Percentiles rank a stretch among this genome's conserved stretches.
These are phyloP conservation scores for Chrysolina americana DNA, from an alignment of 2,888 invertebrate genomes.

Conservation along the genomic window DNA sequence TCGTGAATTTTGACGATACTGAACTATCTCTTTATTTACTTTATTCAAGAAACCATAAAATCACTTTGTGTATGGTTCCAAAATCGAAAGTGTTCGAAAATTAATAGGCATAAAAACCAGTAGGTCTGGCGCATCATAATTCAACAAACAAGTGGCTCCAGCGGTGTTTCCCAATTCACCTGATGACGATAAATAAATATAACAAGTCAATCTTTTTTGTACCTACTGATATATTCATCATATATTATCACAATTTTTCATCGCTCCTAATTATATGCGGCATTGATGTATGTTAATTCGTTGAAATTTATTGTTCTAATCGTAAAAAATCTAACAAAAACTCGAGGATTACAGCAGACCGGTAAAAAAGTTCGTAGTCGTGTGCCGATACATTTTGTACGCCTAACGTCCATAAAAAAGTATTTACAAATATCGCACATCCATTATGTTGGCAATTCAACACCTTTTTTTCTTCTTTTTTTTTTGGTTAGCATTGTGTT, in stretches of 20 bases:
- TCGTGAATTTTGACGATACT: too few relatives aligned
- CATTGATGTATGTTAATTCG: slow-evolving; percentile 19
- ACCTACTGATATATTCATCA: background rate
- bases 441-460: slow-evolving; percentile 29
- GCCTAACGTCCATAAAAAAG: slow-evolving; percentile 24
- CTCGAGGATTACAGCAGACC: background rate
- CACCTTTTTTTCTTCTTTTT: slow-evolving; percentile 36
- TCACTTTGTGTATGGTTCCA: too few relatives aligned
- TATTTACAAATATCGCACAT: slow-evolving; percentile 27
- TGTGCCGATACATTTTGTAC: slow-evolving; percentile 31
- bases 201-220: background rate
- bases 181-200: background rate
- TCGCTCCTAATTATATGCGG: slow-evolving; percentile 7
- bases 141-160: background rate
- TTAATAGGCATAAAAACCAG: too few relatives aligned
- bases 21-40: too few relatives aligned
- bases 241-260: slow-evolving; percentile 16
- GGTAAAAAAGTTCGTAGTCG: slow-evolving; percentile 25
- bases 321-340: slow-evolving; percentile 19
- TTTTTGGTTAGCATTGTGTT: slow-evolving; percentile 22
- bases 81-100: too few relatives aligned
- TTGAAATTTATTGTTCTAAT: slow-evolving; percentile 11
- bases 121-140: too few relatives aligned
- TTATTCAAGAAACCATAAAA: too few relatives aligned
- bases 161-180: background rate